These are phyloP conservation scores for Delphinus delphis DNA, from an alignment of 2,113 vertebrate genomes.

Conservation along the genomic window DNA sequence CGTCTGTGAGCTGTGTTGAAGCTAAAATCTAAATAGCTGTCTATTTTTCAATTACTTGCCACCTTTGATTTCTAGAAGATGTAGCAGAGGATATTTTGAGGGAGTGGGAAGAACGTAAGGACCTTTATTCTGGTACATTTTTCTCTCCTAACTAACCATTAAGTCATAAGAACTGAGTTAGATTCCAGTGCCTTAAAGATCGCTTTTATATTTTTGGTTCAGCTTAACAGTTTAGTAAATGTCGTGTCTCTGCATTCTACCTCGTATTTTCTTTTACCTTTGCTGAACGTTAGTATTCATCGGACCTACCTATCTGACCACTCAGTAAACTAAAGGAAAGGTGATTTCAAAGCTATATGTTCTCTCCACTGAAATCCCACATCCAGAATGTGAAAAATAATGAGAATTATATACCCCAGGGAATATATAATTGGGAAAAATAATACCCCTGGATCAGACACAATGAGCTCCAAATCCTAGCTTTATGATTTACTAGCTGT, in stretches of 20 bases:
- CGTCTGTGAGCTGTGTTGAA: neutral
- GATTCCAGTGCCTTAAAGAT: neutral
- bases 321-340: neutral
- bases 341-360: neutral
- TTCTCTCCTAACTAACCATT: neutral
- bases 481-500: neutral
- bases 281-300: neutral
- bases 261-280: neutral
- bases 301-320: neutral
- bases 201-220: neutral
- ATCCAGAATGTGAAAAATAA: conserved; percentile 10
- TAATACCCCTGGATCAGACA: neutral
- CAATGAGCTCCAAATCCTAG: neutral
- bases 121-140: neutral
- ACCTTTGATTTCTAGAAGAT: conserved; percentile 22
- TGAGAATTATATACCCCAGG: neutral
- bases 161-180: neutral
- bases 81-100: neutral
- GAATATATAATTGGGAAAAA: neutral
- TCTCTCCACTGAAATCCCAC: neutral
- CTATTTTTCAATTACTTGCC: neutral
- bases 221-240: neutral
- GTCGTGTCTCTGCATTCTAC: neutral
- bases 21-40: conserved; percentile 12
- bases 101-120: neutral